These are phyloP conservation scores for Ceratosolen fusciceps DNA, from an alignment of 1,140 invertebrate species.

Conservation along the genomic window DNA sequence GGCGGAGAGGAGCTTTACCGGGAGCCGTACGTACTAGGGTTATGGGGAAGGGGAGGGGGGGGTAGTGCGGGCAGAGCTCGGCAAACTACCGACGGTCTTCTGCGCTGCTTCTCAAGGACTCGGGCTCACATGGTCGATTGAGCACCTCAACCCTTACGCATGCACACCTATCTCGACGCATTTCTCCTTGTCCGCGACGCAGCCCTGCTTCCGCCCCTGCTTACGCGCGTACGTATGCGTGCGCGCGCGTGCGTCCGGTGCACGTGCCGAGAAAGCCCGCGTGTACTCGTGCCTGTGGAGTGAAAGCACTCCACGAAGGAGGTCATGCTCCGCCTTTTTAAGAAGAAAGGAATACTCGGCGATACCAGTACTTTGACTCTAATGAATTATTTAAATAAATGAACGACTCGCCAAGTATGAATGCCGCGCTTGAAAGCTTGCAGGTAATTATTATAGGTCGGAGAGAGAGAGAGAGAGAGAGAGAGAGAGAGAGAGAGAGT, in stretches of 20 bases:
- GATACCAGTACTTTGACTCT: slow-evolving; percentile 6
- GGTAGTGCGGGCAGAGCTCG: slow-evolving; percentile 17
- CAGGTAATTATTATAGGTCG: background rate
- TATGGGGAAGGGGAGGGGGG: slow-evolving; percentile 16
- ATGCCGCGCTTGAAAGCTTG: background rate
- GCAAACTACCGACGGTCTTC: background rate
- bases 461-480: too few species aligned
- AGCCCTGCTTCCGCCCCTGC: background rate
- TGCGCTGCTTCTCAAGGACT: slow-evolving; percentile 22
- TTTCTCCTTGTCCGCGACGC: background rate
- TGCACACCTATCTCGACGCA: background rate
- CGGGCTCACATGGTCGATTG: slow-evolving; percentile 30
- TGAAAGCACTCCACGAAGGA: slow-evolving; percentile 22
- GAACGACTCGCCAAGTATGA: slow-evolving; percentile 5
- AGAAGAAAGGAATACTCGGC: slow-evolving; percentile 1
- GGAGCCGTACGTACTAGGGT: too few species aligned
- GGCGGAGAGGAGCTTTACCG: background rate
- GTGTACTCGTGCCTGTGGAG: slow-evolving; percentile 1
- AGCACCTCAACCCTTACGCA: background rate
- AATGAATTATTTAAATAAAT: slow-evolving; percentile 34
- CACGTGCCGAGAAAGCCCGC: background rate
- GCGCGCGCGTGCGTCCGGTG: background rate
- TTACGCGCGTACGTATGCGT: background rate
- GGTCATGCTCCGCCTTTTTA: slow-evolving; percentile 35
- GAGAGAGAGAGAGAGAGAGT: too few species aligned